Evolutionary conservation across 2,113 vertebrate species (phyloP), one percentile per base, ranked within the genome.

Genomic region (Onychorhynchus coronatus): DNA sequence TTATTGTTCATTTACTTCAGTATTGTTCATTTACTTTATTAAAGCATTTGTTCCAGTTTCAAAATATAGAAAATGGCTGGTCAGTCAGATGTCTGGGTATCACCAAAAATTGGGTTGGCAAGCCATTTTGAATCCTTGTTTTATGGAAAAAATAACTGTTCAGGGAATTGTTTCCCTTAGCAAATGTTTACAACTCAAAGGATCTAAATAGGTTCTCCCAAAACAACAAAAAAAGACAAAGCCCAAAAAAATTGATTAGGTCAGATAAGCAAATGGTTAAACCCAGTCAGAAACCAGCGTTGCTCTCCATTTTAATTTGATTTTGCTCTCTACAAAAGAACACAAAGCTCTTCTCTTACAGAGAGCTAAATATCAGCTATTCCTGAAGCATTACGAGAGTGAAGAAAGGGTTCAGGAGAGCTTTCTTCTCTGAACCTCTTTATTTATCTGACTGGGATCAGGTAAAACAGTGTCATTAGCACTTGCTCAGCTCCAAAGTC

Each of bases 21-120:
- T 52, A 86, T 65, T 95, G 84, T 92, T 95, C 44, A 92, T 81
- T 91, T 95, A 90, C 88, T 95, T 74, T 90, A 91, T 84, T 82
- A 90, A 90, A 62, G 68, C 50, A 73, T 94, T 93, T 68, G 59
- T 91, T 92, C 82, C 61, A 88, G 67, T 89, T 95, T 91, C 84
- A 92, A 97, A 94, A 74, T 85, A 74, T 1, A 91, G 93, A 62
- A 49, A 71, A 80, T 10, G 52, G 13, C 42, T 52, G 27, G 14
- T 88, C 55, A 87, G 67, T 96, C 46, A 90, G 50, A 81, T 41
- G 33, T 76, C 76, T 79, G 56, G 63, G 25, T 78, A 87, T 12
- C 75, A 85, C 56, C 55, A 88, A 50, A 47, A 55, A 25, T 9
- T 0, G 6, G 53, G 28, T 83, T 33, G 42, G 66, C 33, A 44